Evolutionary conservation across 2,113 vertebrate genomes (phyloP).

Genomic region (Oceanodroma tethys): DNA sequence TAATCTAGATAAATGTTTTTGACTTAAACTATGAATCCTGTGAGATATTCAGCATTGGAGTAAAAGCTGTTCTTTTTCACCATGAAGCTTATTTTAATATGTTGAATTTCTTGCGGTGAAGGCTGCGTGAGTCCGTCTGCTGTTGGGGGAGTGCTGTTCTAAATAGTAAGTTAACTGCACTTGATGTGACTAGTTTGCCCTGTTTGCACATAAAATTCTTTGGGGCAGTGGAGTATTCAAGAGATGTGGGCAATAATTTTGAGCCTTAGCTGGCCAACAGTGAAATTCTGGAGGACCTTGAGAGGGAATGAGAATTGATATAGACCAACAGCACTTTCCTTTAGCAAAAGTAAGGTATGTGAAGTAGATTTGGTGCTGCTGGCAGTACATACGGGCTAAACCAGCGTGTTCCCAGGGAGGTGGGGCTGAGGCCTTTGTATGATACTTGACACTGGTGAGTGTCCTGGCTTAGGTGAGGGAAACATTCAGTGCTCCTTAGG

Average conservation of each 20-base stretch:
- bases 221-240: not conserved
- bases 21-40: not conserved
- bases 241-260: not conserved
- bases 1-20: not conserved
- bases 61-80: not conserved
- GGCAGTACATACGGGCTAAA: not conserved
- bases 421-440: not conserved
- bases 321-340: not conserved
- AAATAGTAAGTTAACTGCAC: not conserved
- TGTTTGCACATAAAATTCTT: not conserved
- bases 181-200: not conserved
- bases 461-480: not conserved
- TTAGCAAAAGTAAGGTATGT: not conserved
- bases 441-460: not conserved
- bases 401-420: fast-evolving
- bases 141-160: not conserved
- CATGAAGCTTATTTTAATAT: not conserved
- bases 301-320: not conserved
- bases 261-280: not conserved
- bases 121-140: not conserved
- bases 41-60: not conserved
- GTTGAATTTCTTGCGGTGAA: not conserved
- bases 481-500: not conserved
- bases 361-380: not conserved
- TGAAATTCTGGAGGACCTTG: not conserved